These are phyloP conservation scores for Zonotrichia albicollis DNA, from an alignment of 2,797 vertebrate species.

Conservation along the genomic window DNA sequence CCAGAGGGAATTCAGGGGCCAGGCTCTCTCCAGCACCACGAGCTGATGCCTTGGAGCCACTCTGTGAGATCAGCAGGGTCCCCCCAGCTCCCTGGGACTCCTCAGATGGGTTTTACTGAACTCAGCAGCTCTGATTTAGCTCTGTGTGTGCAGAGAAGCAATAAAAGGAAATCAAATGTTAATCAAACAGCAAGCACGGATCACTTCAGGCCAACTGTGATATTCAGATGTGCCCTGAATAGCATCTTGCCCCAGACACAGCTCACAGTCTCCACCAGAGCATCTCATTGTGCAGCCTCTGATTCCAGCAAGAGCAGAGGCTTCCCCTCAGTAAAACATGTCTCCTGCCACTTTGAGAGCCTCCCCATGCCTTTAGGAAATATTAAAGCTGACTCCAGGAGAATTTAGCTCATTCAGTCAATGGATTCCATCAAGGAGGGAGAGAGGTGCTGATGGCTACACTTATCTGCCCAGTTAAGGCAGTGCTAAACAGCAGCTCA, in stretches of 20 bases:
- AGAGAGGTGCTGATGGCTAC: background rate
- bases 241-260: background rate
- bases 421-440: background rate
- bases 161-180: slow-evolving; percentile 37
- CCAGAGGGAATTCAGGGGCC: accelerated
- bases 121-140: background rate
- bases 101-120: background rate
- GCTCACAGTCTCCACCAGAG: background rate
- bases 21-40: background rate
- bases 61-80: background rate
- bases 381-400: background rate
- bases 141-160: background rate
- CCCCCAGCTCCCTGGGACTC: background rate
- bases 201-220: slow-evolving; percentile 1
- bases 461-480: background rate
- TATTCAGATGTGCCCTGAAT: background rate
- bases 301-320: background rate
- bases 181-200: background rate
- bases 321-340: background rate
- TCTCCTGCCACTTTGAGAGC: background rate
- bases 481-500: background rate
- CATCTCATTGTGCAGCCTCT: background rate
- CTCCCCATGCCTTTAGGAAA: background rate
- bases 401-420: background rate
- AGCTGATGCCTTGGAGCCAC: background rate